Base-by-base conservation (phyloP, 2,888 invertebrate species). In the Hymenopus coronatus region DNA sequence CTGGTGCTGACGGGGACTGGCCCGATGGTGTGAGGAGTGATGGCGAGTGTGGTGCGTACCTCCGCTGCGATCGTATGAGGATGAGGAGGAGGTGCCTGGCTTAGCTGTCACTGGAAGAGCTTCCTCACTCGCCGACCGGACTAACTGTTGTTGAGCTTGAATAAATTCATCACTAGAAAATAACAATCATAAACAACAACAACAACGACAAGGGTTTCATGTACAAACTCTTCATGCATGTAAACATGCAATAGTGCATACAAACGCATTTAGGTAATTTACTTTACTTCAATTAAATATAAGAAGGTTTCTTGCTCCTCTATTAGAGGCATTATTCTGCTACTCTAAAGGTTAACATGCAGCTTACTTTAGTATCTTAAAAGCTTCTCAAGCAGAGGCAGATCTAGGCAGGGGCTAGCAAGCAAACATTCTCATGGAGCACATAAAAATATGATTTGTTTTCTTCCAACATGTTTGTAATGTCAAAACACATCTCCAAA, bases 121-220 rank as follows among this genome's bases (percentile, higher is more conserved):
- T 94, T 97, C 97, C 95, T 97, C 97, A 97, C 97, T 97, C 96
- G 97, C 97, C 97, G 97, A 97, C 96, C 97, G 97, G 96, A 97
- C 97, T 97, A 97, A 96, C 96, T 97, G 97, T 97, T 97, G 97
- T 97, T 97, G 97, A 97, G 97, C 97, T 97, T 97, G 97, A 97
- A 97, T 97, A 97, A 97, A 97, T 96, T 97, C 97, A 97, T 97
- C 97, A 97, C 97, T 97, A 97, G 96, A 97, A 97, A 97, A 97
- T 96, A 97, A 90, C 87, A 90, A 90, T 88, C 90, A 90, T 90
- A 90, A 90, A 89, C 90, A 90, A 90, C 89, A 90, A 86, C 85
- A 85, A 88, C 89, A 89, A 89, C 87, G 83, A 89, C 87, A 87
- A 81, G 87, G 89, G 84, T 83, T 84, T 89, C 40, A 27, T 33